Conservation (phyloP, 2,888 invertebrate species). For the Cetonia aurata region DNA sequence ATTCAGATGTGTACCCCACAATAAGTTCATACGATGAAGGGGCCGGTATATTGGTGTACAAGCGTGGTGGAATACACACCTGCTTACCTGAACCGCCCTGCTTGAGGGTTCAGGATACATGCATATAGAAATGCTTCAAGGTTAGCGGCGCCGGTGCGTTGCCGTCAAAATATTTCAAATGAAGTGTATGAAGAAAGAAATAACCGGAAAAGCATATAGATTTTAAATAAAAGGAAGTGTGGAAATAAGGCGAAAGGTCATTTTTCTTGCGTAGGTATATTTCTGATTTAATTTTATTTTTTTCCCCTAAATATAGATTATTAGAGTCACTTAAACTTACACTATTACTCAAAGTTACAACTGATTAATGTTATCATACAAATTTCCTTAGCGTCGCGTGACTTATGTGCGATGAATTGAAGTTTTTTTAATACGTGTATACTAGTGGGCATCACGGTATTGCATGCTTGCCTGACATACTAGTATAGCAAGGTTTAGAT, state of each 20-base stretch:
- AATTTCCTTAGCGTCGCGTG: constrained; percentile 12
- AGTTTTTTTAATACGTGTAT: constrained; percentile 1
- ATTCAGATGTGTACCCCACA: constrained; percentile 20
- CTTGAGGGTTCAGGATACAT: constrained; percentile 39
- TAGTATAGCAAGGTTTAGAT: not conserved
- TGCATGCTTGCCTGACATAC: constrained; percentile 14
- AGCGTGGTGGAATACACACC: constrained; percentile 41
- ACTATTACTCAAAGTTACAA: not conserved
- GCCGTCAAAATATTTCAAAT: constrained; percentile 18
- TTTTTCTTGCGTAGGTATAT: not conserved
- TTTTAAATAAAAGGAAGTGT: constrained; percentile 1
- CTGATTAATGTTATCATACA: constrained; percentile 8
- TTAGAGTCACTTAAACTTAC: no score
- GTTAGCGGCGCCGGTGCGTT: constrained; percentile 27
- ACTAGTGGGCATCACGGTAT: not conserved
- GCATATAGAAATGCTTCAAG: constrained; percentile 36
- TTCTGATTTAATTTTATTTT: no score
- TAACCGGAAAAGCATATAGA: constrained; percentile 9
- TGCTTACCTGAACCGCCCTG: constrained; percentile 43
- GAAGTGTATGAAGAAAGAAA: constrained; percentile 16
- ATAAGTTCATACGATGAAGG: constrained; percentile 15
- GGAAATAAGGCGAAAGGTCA: not conserved
- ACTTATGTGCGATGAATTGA: not conserved
- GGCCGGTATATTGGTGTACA: constrained; percentile 7
- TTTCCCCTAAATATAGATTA: no score